Base-by-base conservation (phyloP, 2,888 invertebrate genomes). In the Dasypolia templi region DNA sequence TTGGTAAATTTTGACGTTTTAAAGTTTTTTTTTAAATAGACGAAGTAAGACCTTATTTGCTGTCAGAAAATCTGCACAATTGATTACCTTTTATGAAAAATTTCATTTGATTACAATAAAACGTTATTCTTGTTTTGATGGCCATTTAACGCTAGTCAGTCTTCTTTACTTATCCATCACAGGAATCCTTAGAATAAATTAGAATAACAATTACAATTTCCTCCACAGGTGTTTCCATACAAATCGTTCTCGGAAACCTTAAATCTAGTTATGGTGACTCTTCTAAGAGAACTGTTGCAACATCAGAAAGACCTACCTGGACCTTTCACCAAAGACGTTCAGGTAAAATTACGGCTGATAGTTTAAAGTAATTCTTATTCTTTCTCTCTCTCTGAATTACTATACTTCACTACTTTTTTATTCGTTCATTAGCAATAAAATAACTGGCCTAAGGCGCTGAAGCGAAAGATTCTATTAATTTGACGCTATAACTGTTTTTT, bases 241-340 rank as follows among this genome's bases (percentile, higher is more conserved):
- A 98, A 98, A 90, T 98, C 98, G 0, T 99, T 99, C 91, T 99
- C 99, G 77, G 99, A 99, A 94, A 99, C 99, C 0, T 96, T 99
- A 72, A 99, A 99, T 92, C 96, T 99, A 72, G 99, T 99, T 0
- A 97, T 99, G 97, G 98, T 99, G 0, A 98, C 99, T 0, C 94
- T 99, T 68, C 94, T 99, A 77, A 96, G 99, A 79, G 99, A 99
- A 92, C 94, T 99, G 69, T 94, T 99, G 76, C 98, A 99, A 89
- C 98, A 98, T 91, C 99, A 99, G 91, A 98, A 98, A 92, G 99
- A 99, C 93, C 95, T 99, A 75, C 99, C 99, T 0, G 97, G 97
- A 7, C 98, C 98, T 0, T 99, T 99, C 90, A 99, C 99, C 5
- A 98, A 98, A 92, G 99, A 99, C 91, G 99, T 99, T 6, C 98